phyloP scores from a whole-genome alignment of 1,140 invertebrate species.

The Cotesia chilonis region DNA sequence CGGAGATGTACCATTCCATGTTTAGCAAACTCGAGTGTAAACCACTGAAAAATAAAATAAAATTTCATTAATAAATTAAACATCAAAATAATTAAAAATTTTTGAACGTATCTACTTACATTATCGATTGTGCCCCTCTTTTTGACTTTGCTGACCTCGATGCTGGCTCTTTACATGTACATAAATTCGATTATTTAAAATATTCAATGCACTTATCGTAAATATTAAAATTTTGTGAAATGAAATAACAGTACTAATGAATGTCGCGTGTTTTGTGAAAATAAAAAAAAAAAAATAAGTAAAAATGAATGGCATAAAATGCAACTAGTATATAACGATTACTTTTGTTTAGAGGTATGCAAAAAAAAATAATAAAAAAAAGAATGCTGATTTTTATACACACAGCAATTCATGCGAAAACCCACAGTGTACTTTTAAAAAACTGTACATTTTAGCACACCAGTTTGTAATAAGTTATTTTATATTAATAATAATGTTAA shows the following conservation, averaged over 20 bases:
- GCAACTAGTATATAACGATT: no score
- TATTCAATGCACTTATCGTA: background rate
- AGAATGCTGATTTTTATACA: no score
- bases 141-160: constrained; percentile 74
- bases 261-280: no score
- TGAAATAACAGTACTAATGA: background rate
- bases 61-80: background rate
- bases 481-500: background rate
- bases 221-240: background rate
- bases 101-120: constrained; percentile 63
- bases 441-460: no score
- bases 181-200: constrained; percentile 30
- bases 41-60: constrained; percentile 75
- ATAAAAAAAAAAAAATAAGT: no score
- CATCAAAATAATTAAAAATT: constrained; percentile 28
- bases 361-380: no score
- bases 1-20: constrained; percentile 90
- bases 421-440: no score
- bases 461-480: no score
- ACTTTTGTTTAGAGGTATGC: no score
- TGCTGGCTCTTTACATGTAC: constrained; percentile 65
- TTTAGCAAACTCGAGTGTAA: constrained; percentile 92
- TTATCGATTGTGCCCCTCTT: constrained; percentile 75
- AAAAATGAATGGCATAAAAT: no score
- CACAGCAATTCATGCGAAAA: no score